phyloP scores from a whole-genome alignment of 2,888 invertebrate genomes.

The Stenodera caucasica region DNA sequence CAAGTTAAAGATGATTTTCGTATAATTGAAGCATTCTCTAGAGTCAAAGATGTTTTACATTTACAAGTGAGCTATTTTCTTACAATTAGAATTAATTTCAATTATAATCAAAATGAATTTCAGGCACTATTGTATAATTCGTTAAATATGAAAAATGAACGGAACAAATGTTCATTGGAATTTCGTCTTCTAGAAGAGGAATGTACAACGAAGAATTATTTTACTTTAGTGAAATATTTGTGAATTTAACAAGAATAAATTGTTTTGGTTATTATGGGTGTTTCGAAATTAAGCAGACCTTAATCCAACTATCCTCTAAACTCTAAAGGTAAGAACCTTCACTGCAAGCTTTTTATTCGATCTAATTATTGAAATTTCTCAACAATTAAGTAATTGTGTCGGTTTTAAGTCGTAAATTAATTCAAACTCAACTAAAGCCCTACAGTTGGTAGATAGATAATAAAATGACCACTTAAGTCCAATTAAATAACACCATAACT shows the following conservation, averaged over 20 bases:
- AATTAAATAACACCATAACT: too few relatives aligned
- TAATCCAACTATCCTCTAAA: too few relatives aligned
- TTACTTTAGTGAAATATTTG: conserved; percentile 60
- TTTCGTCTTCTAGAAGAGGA: conserved; percentile 77
- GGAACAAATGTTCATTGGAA: conserved; percentile 82
- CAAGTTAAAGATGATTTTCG: conserved; percentile 71
- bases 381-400: conserved; percentile 26
- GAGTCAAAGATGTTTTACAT: conserved; percentile 73
- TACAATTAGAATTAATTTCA: too few relatives aligned
- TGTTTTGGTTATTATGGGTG: too few relatives aligned
- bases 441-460: conserved; percentile 11
- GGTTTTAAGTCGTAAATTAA: conserved; percentile 20
- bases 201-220: conserved; percentile 64
- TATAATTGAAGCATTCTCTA: conserved; percentile 74
- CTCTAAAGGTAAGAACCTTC: too few relatives aligned
- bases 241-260: conserved; percentile 43
- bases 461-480: too few relatives aligned
- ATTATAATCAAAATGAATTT: too few relatives aligned
- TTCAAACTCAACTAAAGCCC: conserved; percentile 9
- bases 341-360: too few relatives aligned
- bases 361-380: too few relatives aligned
- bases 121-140: conserved; percentile 76
- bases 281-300: too few relatives aligned
- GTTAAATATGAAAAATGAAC: conserved; percentile 68
- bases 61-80: conserved; percentile 61